Base-by-base conservation (phyloP, 92 coral and sea anemone species). In the Zoanthus solanderi region DNA sequence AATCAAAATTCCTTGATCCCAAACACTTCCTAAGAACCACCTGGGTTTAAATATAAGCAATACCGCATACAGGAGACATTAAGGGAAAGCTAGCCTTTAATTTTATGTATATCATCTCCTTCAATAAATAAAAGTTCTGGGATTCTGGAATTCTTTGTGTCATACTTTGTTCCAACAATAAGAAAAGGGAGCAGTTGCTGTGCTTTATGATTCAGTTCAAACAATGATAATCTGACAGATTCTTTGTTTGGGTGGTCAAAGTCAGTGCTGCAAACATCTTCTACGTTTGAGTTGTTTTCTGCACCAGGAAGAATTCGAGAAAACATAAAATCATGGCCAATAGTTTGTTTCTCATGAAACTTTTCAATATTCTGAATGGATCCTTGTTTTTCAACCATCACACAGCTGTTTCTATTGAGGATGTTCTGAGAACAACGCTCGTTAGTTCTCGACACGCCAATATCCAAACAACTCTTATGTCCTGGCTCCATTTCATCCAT, bases 161-260 rank as follows among this genome's bases (percentile, higher is more conserved):
- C 83, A 74, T 88, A 91, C 45, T 89, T 88, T 63, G 87, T 61
- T 48, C 95, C 97, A 50, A 92, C 85, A 4, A 94, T 86, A 79
- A 94, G 76, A 48, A 81, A 63, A 29, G 97, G 97, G 12, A 94
- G 57, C 9, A 92, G 92, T 12, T 77, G 86, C 56, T 83, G 68
- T 12, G 95, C 97, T 50, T 76, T 67, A 7, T 83, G 83, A 34
- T 94, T 94, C 45, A 94, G 67, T 78, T 94, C 97, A 90, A 94
- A 94, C 90, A 94, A 57, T 50, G 93, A 56, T 12, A 94, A 84
- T 23, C 46, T 29, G 46, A 46, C 85, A 17, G 85, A 16, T 30
- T 65, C 88, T 6, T 90, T 90, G 54, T 30, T 8, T 37, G 8
- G 0, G 28, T 61, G 65, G 9, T 8, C 66, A 7, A 47, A 76